A percentile compares a stretch with the other conserved stretches of the same genome.
These are phyloP conservation scores for Sitodiplosis mosellana DNA, from an alignment of 1,140 invertebrate genomes.

Conservation along the genomic window DNA sequence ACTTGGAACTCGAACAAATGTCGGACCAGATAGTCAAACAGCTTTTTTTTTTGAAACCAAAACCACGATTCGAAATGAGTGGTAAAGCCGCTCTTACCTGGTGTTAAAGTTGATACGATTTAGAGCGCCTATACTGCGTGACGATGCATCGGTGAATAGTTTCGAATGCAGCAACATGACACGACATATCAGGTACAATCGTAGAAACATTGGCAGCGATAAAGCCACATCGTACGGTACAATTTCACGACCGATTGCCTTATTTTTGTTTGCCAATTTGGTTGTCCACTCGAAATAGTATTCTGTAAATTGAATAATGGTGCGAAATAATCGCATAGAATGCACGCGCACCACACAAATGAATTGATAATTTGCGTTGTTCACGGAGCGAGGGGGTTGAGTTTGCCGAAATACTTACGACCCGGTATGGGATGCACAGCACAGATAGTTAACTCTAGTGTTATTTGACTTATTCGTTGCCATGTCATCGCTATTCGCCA, in stretches of 20 bases:
- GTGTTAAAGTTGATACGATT: conserved; percentile 99
- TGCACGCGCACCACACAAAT: too few relatives aligned
- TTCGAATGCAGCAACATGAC: conserved; percentile 99
- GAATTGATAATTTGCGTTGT: too few relatives aligned
- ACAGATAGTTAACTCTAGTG: conserved; percentile 84
- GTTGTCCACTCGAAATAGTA: conserved; percentile 57
- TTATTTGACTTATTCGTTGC: conserved; percentile 84
- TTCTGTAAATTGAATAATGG: too few relatives aligned
- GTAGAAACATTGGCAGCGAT: conserved; percentile 97
- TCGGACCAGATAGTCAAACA: too few relatives aligned
- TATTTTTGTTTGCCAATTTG: conserved; percentile 80
- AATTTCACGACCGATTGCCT: conserved; percentile 57
- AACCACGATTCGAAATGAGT: too few relatives aligned
- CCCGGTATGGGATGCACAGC: conserved; percentile 95
- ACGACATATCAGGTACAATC: conserved; percentile 96
- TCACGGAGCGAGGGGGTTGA: too few relatives aligned
- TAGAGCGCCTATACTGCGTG: conserved; percentile 83
- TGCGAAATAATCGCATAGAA: too few relatives aligned
- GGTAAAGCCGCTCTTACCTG: too few relatives aligned
- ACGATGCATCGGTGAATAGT: conserved; percentile 96
- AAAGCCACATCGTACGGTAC: conserved; percentile 90
- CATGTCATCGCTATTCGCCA: conserved; percentile 99
- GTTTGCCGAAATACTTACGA: conserved; percentile 60
- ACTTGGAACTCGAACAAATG: too few relatives aligned
- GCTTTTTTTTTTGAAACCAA: too few relatives aligned